Conservation (phyloP, 2,113 vertebrate species). For the Hyla sarda region DNA sequence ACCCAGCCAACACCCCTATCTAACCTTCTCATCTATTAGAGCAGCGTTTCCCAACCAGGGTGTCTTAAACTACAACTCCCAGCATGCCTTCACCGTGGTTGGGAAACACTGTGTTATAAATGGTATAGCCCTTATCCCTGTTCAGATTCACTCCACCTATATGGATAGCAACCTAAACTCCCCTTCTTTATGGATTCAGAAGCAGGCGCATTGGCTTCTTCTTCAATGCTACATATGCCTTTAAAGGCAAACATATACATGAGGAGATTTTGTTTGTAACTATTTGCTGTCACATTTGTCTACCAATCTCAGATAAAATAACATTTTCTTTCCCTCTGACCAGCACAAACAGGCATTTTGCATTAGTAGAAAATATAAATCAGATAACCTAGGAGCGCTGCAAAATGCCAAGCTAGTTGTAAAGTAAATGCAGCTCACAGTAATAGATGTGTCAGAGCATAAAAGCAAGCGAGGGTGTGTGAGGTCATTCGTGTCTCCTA, state of each 20-base stretch:
- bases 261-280: background rate
- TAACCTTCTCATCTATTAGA: too few relatives aligned
- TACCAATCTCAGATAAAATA: slow-evolving; percentile 13
- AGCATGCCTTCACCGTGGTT: too few relatives aligned
- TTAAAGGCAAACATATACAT: background rate
- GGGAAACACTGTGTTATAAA: too few relatives aligned
- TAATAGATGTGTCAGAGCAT: slow-evolving; percentile 14
- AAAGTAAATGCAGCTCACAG: background rate
- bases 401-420: background rate
- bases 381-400: background rate
- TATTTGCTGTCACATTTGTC: background rate
- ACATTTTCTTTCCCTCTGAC: background rate
- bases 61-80: too few relatives aligned
- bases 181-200: background rate
- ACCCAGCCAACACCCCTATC: too few relatives aligned
- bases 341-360: background rate
- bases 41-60: too few relatives aligned
- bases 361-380: background rate
- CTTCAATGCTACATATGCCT: background rate
- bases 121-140: background rate
- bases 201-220: background rate
- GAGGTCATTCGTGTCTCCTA: slow-evolving; percentile 10
- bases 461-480: background rate
- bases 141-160: background rate
- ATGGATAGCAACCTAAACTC: background rate